Evolutionary conservation across 1,140 invertebrate genomes (phyloP).

Genomic region (Cylas formicarius): DNA sequence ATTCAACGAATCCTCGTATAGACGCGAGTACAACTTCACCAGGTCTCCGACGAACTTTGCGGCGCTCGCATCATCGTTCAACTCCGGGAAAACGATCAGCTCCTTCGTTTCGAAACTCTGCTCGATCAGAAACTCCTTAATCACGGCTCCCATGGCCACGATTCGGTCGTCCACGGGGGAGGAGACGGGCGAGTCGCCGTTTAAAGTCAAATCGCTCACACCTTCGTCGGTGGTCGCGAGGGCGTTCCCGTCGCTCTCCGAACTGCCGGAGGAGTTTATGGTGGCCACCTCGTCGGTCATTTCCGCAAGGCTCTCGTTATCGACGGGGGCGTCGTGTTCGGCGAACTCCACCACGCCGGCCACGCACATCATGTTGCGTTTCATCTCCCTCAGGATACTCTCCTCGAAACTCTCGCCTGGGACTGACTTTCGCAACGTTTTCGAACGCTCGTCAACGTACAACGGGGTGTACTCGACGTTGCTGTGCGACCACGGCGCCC

Average conservation of each 20-base stretch:
- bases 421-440: slow-evolving; percentile 11
- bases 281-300: slow-evolving; percentile 8
- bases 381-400: slow-evolving; percentile 28
- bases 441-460: slow-evolving; percentile 14
- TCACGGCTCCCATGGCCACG: slow-evolving; percentile 22
- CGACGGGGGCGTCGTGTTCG: slow-evolving; percentile 3
- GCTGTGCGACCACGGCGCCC: not conserved
- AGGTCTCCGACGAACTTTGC: slow-evolving; percentile 30
- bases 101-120: slow-evolving; percentile 34
- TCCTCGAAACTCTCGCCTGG: slow-evolving; percentile 22
- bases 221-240: slow-evolving; percentile 29
- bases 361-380: slow-evolving; percentile 16
- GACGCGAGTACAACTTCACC: slow-evolving; percentile 24
- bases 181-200: not conserved
- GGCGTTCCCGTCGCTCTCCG: slow-evolving; percentile 1
- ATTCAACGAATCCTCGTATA: slow-evolving; percentile 22
- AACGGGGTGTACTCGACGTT: slow-evolving; percentile 25
- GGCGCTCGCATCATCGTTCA: slow-evolving; percentile 28
- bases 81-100: slow-evolving; percentile 35
- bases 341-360: not conserved
- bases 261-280: slow-evolving; percentile 5
- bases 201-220: slow-evolving; percentile 23
- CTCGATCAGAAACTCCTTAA: slow-evolving; percentile 33
- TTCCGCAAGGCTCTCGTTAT: slow-evolving; percentile 19
- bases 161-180: slow-evolving; percentile 21